Evolutionary conservation across 2,888 invertebrate species (phyloP).

Genomic region (Vanessa cardui): DNA sequence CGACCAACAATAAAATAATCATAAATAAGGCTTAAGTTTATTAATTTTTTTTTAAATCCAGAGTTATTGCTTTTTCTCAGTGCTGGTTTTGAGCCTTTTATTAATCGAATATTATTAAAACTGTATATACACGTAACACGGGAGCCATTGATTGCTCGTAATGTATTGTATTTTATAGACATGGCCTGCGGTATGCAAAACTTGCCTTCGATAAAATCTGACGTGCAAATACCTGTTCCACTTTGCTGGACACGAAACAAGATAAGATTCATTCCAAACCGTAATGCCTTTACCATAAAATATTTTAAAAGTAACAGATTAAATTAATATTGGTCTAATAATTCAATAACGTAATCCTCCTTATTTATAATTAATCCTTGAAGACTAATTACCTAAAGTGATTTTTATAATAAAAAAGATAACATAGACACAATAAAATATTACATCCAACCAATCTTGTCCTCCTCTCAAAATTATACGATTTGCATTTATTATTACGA

Average conservation of each 20-base stretch:
- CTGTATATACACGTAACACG: slow-evolving; percentile 71
- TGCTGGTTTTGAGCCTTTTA: slow-evolving; percentile 32
- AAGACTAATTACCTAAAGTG: no score
- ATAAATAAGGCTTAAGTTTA: slow-evolving; percentile 34
- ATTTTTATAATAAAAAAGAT: no score
- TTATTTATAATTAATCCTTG: no score
- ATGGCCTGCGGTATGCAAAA: slow-evolving; percentile 77
- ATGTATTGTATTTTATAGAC: slow-evolving; percentile 75
- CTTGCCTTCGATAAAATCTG: slow-evolving; percentile 71
- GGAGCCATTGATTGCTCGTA: slow-evolving; percentile 69
- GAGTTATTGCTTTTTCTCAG: slow-evolving; percentile 23
- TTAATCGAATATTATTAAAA: slow-evolving; percentile 45
- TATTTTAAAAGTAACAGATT: slow-evolving; percentile 5
- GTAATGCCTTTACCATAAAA: slow-evolving; percentile 14
- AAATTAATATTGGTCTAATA: no score
- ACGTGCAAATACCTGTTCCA: slow-evolving; percentile 57
- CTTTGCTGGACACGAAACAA: slow-evolving; percentile 48
- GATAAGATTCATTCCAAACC: slow-evolving; percentile 30
- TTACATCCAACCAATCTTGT: no score
- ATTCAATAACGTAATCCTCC: no score
- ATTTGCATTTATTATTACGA: no score
- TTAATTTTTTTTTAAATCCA: slow-evolving; percentile 26
- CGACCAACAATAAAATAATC: slow-evolving; percentile 17
- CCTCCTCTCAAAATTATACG: no score
- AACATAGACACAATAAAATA: no score